Percentiles rank a stretch among this genome's conserved stretches.
These are phyloP conservation scores for Polietes domitor DNA, from an alignment of 2,888 invertebrate species.

Conservation along the genomic window DNA sequence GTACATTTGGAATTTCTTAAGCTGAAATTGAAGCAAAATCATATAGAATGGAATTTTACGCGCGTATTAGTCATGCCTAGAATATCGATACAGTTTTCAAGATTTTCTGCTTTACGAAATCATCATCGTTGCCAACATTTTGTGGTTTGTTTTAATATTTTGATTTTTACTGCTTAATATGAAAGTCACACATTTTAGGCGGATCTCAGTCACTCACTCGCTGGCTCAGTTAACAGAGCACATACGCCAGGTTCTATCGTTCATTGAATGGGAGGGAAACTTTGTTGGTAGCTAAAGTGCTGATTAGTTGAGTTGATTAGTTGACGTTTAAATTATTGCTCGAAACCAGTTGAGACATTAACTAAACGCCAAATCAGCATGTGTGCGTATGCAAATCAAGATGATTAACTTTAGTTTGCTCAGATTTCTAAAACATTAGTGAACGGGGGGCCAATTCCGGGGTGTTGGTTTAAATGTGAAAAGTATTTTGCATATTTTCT, in stretches of 20 bases:
- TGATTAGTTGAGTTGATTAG: neutral
- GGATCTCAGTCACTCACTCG: neutral
- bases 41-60: conserved; percentile 53
- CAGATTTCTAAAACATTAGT: neutral
- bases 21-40: neutral
- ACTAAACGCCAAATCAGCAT: neutral
- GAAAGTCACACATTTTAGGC: conserved; percentile 43
- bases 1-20: neutral
- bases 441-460: neutral
- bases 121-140: neutral
- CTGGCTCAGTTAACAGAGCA: neutral
- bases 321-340: neutral
- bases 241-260: neutral
- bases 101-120: conserved; percentile 9
- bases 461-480: neutral
- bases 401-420: too few relatives aligned
- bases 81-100: conserved; percentile 41
- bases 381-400: neutral
- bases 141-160: conserved; percentile 11
- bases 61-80: conserved; percentile 41
- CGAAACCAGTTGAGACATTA: conserved; percentile 2
- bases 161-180: conserved; percentile 33
- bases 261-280: neutral
- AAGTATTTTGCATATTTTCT: too few relatives aligned
- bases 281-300: neutral